phyloP scores from a whole-genome alignment of 1,140 invertebrate genomes.

The Lordiphosa mommai region DNA sequence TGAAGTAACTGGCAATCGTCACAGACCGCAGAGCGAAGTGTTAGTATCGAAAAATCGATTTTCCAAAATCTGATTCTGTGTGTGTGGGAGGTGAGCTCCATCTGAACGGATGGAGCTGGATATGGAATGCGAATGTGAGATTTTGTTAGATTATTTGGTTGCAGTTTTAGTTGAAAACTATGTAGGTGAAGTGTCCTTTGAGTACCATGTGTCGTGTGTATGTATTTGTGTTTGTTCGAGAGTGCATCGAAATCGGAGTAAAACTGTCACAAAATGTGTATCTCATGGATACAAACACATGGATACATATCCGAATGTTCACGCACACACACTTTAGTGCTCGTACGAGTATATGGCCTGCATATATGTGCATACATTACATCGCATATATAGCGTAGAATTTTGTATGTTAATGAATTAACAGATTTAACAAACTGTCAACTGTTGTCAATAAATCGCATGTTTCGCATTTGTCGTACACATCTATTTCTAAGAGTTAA shows the following conservation, averaged over 20 bases:
- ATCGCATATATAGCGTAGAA: not conserved
- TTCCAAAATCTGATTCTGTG: not conserved
- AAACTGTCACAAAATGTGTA: constrained; percentile 49
- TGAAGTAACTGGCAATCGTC: not conserved
- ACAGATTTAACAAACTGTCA: no score
- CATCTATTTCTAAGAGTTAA: no score
- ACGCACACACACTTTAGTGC: constrained; percentile 11
- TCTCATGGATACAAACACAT: constrained; percentile 42
- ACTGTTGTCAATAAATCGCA: not conserved
- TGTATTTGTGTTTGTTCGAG: not conserved
- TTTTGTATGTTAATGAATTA: no score
- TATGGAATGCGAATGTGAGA: not conserved
- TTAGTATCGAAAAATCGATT: constrained; percentile 3
- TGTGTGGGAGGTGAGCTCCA: no score
- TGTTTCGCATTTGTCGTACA: no score
- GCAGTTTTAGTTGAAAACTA: not conserved
- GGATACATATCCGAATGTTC: constrained; percentile 12
- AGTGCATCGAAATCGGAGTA: constrained; percentile 6
- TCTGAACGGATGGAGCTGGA: no score
- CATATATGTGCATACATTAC: constrained; percentile 4
- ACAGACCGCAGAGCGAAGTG: not conserved
- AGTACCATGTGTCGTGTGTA: constrained; percentile 3
- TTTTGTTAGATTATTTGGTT: not conserved
- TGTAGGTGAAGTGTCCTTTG: constrained; percentile 5
- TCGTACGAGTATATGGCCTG: not conserved